Evolutionary conservation across 2,113 vertebrate species (phyloP), one percentile per base, ranked within the genome.

Genomic region (Ctenodactylus gundi): DNA sequence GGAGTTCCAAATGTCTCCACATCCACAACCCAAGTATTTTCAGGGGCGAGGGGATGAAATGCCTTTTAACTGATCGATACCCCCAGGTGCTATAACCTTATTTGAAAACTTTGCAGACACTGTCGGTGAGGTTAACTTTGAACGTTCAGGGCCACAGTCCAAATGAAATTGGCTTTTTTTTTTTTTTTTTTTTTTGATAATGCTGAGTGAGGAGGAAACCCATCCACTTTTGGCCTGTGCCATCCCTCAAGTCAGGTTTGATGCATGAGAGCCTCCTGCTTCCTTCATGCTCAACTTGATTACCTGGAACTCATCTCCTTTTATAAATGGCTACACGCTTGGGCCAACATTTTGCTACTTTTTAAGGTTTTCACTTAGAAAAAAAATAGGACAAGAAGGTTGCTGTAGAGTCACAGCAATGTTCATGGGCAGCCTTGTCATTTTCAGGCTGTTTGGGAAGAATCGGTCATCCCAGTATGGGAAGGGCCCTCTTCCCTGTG

Each of bases 141-240:
- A 97, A 80, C 23, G 53, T 86, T 97, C 88, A 73, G 75, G 91
- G 77, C 92, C 7, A 1, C 78, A 46, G 49, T 93, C 93, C 93
- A 95, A 85, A 94, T 95, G 89, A 44, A 94, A 94, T 82, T 82
- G 75, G 77, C 84, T 90, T 49, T 65, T 96, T 95, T 84, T 97
- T 93, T 41, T n/a, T n/a, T n/a, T n/a, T n/a, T n/a, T n/a, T n/a
- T n/a, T n/a, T n/a, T 78, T 85, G 83, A 84, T 96, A 95, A 86
- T 73, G 73, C 90, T 76, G 85, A 96, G 68, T 83, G 94, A 92
- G 67, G 94, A 92, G 67, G 80, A 70, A 83, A 95, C 85, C 86
- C 67, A 53, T 95, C 17, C 14, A 20, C 34, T 21, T 34, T 18
- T 62, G 77, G 88, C 68, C 73, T 51, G 21, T 49, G 81, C 36